Evolutionary conservation across 2,888 invertebrate genomes (phyloP), one percentile per base, ranked within the genome.

Genomic region (Gasteruption jaculator): DNA sequence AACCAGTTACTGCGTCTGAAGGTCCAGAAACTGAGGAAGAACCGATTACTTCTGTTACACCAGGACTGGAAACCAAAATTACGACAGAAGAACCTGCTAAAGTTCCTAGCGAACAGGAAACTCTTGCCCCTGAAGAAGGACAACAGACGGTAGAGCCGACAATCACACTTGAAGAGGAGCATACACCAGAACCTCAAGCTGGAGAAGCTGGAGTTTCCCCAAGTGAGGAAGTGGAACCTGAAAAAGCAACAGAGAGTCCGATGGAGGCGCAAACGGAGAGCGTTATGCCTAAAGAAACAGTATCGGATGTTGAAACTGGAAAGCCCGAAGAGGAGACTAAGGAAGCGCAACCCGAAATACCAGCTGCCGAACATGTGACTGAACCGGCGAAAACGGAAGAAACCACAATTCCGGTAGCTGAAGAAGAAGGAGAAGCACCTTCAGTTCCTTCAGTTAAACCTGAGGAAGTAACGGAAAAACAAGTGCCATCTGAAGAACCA

Each of bases 51-150:
- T 19, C 49, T 4, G 36, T 43, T 4, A 11, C 46, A 18, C 26
- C 48, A 11, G 41, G 16, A 22, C 39, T 51, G 19, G 47, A 44
- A 26, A 41, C 38, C 24, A n/a, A 40, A 31, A 41, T 41, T 19
- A 26, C 32, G 31, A 52, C 47, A n/a, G 43, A 48, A 34, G 44
- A 42, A 36, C 31, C 48, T 16, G 29, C 48, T 14, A 47, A 32
- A 15, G 3, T 33, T 39, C 15, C 47, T 22, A 46, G 33, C 31
- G n/a, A 25, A 2, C n/a, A n/a, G n/a, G n/a, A n/a, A n/a, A n/a
- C n/a, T n/a, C n/a, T n/a, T n/a, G n/a, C n/a, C n/a, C 4, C 35
- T 12, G 33, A 8, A 15, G 38, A 38, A 29, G 31, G 31, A 26
- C 38, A 18, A 2, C 44, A 40, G 38, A n/a, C n/a, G n/a, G 30